These are phyloP conservation scores for Pseudorasbora parva DNA, from an alignment of 2,113 vertebrate species.

Conservation along the genomic window DNA sequence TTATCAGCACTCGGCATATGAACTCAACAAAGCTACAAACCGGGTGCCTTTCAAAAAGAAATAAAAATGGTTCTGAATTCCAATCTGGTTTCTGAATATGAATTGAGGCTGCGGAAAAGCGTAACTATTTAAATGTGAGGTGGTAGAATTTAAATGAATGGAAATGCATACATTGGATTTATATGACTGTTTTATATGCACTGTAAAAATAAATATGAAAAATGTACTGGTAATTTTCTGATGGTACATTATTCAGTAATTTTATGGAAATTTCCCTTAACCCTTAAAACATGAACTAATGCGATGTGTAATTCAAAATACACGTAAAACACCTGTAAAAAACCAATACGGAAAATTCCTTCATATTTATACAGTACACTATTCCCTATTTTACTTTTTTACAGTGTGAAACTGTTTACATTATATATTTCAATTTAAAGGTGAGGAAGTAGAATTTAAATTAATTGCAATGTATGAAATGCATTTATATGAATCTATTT, in stretches of 20 bases:
- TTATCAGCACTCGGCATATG: not conserved
- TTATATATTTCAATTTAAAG: too few species aligned
- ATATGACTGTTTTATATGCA: too few species aligned
- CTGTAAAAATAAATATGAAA: too few species aligned
- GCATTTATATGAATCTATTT: not conserved
- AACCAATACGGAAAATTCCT: too few species aligned
- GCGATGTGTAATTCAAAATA: too few species aligned
- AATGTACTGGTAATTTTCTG: too few species aligned
- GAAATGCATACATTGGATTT: not conserved
- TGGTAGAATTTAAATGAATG: not conserved
- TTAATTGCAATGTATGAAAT: not conserved
- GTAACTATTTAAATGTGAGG: not conserved
- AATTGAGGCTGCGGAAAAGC: not conserved
- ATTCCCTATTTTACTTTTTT: too few species aligned
- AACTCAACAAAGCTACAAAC: not conserved
- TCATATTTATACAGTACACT: too few species aligned
- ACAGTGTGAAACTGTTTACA: not conserved
- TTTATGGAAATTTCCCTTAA: too few species aligned
- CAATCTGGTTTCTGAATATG: not conserved
- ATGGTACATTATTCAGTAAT: too few species aligned
- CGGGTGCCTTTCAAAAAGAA: not conserved
- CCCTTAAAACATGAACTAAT: too few species aligned
- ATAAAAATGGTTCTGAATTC: not conserved
- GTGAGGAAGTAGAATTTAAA: not conserved
- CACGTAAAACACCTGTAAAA: too few species aligned